Evolutionary conservation across 2,797 vertebrate genomes (phyloP).

Genomic region (Anas bahamensis): DNA sequence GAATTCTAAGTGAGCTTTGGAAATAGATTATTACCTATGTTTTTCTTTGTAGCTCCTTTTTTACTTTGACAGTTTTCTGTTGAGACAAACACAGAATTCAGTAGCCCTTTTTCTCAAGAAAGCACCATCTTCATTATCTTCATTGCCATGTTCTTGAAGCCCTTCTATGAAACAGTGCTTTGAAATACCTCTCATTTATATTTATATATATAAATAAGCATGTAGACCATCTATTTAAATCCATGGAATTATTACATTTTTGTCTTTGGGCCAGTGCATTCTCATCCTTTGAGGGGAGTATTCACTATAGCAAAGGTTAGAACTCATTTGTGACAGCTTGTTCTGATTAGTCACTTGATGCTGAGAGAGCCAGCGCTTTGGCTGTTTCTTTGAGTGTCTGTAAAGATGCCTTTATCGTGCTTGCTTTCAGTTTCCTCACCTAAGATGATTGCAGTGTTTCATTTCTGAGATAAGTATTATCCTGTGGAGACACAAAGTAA

Average conservation of each 20-base stretch:
- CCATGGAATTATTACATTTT: not conserved
- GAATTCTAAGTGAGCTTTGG: not conserved
- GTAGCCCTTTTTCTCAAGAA: not conserved
- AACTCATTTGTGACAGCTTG: slow-evolving; percentile 27
- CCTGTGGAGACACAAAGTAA: not conserved
- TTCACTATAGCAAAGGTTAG: not conserved
- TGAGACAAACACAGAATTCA: not conserved
- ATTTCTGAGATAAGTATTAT: not conserved
- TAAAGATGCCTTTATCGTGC: not conserved
- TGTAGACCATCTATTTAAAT: not conserved
- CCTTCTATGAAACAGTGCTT: not conserved
- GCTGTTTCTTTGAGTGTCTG: not conserved
- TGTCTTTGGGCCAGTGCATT: not conserved
- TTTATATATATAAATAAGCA: not conserved
- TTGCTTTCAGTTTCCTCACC: not conserved
- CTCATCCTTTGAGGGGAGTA: not conserved
- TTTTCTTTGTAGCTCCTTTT: not conserved
- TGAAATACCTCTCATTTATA: not conserved
- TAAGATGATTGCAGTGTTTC: not conserved
- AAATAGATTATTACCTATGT: not conserved
- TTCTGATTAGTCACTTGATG: not conserved
- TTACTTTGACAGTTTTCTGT: not conserved
- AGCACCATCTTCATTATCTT: accelerated
- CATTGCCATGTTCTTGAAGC: not conserved
- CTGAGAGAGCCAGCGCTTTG: not conserved